These are phyloP conservation scores for Labeo rohita DNA, from an alignment of 2,113 vertebrate genomes.

Conservation along the genomic window DNA sequence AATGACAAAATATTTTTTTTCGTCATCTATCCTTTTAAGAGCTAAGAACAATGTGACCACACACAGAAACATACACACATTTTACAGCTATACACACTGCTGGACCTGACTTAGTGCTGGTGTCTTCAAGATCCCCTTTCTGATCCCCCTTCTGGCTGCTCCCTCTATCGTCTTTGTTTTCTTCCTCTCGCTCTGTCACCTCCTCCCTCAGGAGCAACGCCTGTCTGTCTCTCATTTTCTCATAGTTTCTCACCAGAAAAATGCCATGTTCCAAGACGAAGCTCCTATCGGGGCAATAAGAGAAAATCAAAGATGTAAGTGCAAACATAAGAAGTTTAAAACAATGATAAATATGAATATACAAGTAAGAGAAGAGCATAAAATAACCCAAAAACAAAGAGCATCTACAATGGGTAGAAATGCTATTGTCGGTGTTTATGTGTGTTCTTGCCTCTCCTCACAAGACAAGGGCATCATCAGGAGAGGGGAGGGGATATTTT, in stretches of 20 bases:
- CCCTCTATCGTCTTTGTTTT: slow-evolving; percentile 69
- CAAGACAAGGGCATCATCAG: slow-evolving; percentile 50
- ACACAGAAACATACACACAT: slow-evolving; percentile 14
- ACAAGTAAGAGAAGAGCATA: slow-evolving; percentile 72
- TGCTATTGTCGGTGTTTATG: neutral
- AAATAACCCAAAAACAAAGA: neutral
- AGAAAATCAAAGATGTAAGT: slow-evolving; percentile 3
- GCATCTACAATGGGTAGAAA: neutral
- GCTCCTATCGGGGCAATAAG: slow-evolving; percentile 74
- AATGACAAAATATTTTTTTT: neutral
- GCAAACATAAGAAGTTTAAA: neutral
- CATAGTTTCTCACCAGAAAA: slow-evolving; percentile 94
- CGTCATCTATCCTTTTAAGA: neutral
- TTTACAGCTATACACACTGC: slow-evolving; percentile 55
- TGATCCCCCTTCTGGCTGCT: slow-evolving; percentile 78
- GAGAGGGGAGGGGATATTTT: slow-evolving; percentile 41
- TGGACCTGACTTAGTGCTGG: slow-evolving; percentile 95
- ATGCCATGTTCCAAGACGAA: slow-evolving; percentile 92
- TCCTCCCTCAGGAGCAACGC: slow-evolving; percentile 86
- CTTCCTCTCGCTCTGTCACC: slow-evolving; percentile 63
- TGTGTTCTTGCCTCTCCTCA: slow-evolving; percentile 55
- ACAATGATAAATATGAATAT: slow-evolving; percentile 63
- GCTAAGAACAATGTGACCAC: neutral
- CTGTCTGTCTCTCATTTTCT: slow-evolving; percentile 89
- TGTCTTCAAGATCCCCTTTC: slow-evolving; percentile 88